phyloP scores from a whole-genome alignment of 2,797 vertebrate species.

The Myotis pilosus region DNA sequence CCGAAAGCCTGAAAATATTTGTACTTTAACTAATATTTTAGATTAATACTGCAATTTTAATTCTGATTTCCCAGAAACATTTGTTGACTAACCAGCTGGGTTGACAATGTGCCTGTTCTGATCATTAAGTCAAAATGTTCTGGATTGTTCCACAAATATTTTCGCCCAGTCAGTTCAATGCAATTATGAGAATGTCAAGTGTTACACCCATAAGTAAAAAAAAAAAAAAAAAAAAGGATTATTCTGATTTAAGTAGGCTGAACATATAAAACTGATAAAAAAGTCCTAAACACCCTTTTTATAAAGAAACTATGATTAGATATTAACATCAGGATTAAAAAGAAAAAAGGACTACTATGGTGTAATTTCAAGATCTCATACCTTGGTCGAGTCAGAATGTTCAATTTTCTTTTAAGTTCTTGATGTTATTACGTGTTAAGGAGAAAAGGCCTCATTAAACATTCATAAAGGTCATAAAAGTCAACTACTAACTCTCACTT shows the following conservation, averaged over 20 bases:
- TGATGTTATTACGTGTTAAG: constrained; percentile 92
- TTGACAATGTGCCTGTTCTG: neutral
- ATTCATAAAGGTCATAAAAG: neutral
- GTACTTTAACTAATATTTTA: neutral
- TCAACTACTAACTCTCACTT: neutral
- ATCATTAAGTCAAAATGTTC: neutral
- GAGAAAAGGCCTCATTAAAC: constrained; percentile 63
- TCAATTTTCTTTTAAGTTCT: constrained; percentile 91
- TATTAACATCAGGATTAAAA: neutral
- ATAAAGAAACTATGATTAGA: neutral
- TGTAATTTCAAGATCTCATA: constrained; percentile 77
- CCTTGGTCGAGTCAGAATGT: constrained; percentile 91
- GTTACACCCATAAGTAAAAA: neutral
- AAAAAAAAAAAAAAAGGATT: constrained; percentile 16
- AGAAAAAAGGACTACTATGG: neutral
- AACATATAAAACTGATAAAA: neutral
- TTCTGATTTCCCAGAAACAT: neutral
- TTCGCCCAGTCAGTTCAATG: neutral
- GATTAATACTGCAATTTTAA: neutral
- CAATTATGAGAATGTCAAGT: neutral
- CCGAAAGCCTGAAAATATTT: neutral
- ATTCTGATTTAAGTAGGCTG: neutral
- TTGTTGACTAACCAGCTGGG: neutral
- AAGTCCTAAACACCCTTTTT: neutral
- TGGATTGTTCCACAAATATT: neutral